These are phyloP conservation scores for Apostichopus californicus DNA, from an alignment of 35 echinoderm and acorn worm species.

Conservation along the genomic window DNA sequence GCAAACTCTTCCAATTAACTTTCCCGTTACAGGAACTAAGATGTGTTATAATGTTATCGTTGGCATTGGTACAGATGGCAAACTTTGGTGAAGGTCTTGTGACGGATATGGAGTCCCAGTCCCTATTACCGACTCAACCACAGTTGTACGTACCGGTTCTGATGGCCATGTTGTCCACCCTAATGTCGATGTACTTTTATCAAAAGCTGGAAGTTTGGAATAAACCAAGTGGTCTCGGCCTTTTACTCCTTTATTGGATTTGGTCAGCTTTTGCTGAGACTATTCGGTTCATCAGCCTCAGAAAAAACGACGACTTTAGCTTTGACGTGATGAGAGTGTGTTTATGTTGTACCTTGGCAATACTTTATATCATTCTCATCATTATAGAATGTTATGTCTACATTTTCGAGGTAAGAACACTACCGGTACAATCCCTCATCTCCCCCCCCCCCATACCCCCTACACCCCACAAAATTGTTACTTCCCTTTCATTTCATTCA, in stretches of 20 bases:
- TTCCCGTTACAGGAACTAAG: neutral
- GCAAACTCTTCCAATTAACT: neutral
- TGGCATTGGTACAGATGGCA: neutral
- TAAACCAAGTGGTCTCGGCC: slow-evolving; percentile 17
- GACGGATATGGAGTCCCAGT: slow-evolving; percentile 19
- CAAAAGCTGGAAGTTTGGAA: slow-evolving; percentile 43
- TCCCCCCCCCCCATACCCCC: too few species aligned
- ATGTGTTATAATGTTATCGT: neutral
- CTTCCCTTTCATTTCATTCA: too few species aligned
- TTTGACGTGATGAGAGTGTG: neutral
- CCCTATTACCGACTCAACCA: slow-evolving; percentile 31
- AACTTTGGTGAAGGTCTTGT: slow-evolving; percentile 24
- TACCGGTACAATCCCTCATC: too few species aligned
- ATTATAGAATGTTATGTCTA: slow-evolving; percentile 27
- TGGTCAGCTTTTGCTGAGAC: slow-evolving; percentile 8
- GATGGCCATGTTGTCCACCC: slow-evolving; percentile 3
- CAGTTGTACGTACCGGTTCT: slow-evolving; percentile 20
- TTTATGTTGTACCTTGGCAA: neutral
- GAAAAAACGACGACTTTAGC: neutral
- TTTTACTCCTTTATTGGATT: slow-evolving; percentile 33
- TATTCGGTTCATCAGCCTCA: slow-evolving; percentile 9
- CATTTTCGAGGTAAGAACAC: slow-evolving; percentile 17
- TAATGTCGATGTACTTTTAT: neutral
- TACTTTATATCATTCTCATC: neutral
- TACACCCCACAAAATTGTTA: too few species aligned